phyloP scores from a whole-genome alignment of 2,797 vertebrate species.

The Schizopygopsis pylzovi region DNA sequence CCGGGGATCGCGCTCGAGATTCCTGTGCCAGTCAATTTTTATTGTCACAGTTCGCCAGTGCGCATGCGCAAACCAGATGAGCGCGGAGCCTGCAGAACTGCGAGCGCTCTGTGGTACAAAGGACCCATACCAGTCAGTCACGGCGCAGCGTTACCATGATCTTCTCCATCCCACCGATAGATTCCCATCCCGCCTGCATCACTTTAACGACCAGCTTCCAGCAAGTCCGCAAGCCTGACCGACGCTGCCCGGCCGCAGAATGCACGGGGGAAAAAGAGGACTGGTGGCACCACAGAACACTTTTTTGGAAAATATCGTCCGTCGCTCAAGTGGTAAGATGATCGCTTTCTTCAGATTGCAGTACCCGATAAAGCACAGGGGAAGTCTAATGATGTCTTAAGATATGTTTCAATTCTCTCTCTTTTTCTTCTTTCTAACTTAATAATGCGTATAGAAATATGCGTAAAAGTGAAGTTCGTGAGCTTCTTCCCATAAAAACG shows the following conservation, averaged over 20 bases:
- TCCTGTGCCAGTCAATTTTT: constrained; percentile 55
- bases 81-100: constrained; percentile 73
- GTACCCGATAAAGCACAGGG: background rate
- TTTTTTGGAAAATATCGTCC: constrained; percentile 97
- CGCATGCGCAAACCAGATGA: constrained; percentile 73
- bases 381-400: background rate
- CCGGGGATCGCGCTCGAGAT: constrained; percentile 35
- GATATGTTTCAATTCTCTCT: background rate
- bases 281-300: constrained; percentile 99
- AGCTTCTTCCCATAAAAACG: background rate
- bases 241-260: constrained; percentile 82
- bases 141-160: constrained; percentile 85
- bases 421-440: background rate
- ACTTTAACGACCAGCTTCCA: constrained; percentile 67
- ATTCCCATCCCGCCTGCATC: constrained; percentile 52
- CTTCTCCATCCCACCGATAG: constrained; percentile 80
- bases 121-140: constrained; percentile 73
- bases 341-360: constrained; percentile 38
- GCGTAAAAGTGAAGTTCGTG: background rate
- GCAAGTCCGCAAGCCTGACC: constrained; percentile 74
- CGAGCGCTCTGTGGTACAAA: constrained; percentile 75
- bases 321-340: constrained; percentile 91
- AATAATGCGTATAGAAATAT: background rate
- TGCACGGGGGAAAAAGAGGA: constrained; percentile 98
- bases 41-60: constrained; percentile 55